These are phyloP conservation scores for Chymomyza costata DNA, from an alignment of 1,140 invertebrate species.

Conservation along the genomic window DNA sequence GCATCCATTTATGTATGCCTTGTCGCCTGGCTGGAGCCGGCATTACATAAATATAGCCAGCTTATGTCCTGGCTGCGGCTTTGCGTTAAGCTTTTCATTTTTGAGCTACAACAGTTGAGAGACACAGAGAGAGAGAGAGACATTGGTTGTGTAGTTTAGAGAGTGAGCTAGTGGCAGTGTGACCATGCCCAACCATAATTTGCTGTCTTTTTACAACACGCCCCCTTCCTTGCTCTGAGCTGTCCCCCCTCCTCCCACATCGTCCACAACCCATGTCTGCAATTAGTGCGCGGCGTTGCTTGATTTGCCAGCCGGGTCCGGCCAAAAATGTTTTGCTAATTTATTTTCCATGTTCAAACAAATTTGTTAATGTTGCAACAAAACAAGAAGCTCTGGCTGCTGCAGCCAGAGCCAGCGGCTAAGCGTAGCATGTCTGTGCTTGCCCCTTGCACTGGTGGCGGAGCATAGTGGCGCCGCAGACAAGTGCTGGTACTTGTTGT, in stretches of 20 bases:
- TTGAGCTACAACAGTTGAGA: constrained; percentile 51
- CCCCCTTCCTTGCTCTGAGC: not conserved
- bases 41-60: constrained; percentile 63
- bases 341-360: constrained; percentile 75
- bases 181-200: too few relatives aligned
- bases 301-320: constrained; percentile 53
- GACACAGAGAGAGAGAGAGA: too few relatives aligned
- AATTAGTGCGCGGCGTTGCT: constrained; percentile 60
- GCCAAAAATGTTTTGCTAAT: constrained; percentile 75
- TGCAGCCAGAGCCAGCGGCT: constrained; percentile 14
- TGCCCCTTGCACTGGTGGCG: constrained; percentile 1
- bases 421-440: constrained; percentile 6
- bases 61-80: constrained; percentile 54
- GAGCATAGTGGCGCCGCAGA: too few relatives aligned
- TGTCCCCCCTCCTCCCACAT: not conserved
- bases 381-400: too few relatives aligned
- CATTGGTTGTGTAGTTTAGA: too few relatives aligned
- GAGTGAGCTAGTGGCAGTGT: too few relatives aligned
- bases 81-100: constrained; percentile 68
- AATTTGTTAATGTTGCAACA: constrained; percentile 68
- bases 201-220: too few relatives aligned
- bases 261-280: not conserved
- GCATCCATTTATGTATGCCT: too few relatives aligned
- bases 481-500: constrained; percentile 62
- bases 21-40: constrained; percentile 27